These are phyloP conservation scores for Apis dorsata DNA, from an alignment of 1,140 invertebrate genomes.

Conservation along the genomic window DNA sequence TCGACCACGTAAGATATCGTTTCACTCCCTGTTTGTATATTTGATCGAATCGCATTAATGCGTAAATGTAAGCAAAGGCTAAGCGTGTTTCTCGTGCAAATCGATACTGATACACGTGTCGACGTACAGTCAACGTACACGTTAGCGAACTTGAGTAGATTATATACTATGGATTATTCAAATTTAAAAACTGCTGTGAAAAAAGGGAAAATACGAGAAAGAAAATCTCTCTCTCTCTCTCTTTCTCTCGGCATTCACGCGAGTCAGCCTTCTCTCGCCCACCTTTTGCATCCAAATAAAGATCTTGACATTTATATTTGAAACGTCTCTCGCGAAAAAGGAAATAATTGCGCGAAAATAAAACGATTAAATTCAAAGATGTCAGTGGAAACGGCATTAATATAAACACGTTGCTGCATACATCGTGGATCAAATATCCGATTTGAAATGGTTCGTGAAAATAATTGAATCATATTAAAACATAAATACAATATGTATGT, in stretches of 20 bases:
- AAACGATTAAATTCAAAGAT: neutral
- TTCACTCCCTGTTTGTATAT: too few relatives aligned
- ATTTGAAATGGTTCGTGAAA: too few relatives aligned
- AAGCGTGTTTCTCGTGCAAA: too few relatives aligned
- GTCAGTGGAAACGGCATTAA: neutral
- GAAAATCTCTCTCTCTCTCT: neutral
- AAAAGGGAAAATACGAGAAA: neutral
- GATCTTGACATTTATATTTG: slow-evolving; percentile 1
- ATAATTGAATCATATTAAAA: too few relatives aligned
- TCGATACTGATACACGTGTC: neutral
- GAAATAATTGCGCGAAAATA: too few relatives aligned
- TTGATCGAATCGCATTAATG: too few relatives aligned
- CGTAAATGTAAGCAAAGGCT: too few relatives aligned
- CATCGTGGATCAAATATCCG: too few relatives aligned
- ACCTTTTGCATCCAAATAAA: neutral
- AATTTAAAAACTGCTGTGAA: neutral
- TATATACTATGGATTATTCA: neutral
- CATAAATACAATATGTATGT: too few relatives aligned
- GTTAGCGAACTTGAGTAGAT: neutral
- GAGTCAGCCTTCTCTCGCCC: neutral
- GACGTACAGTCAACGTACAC: too few relatives aligned
- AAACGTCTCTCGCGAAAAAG: neutral
- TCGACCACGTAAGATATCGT: too few relatives aligned
- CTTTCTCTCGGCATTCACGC: neutral
- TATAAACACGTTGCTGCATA: neutral